phyloP scores from a whole-genome alignment of 2,888 invertebrate genomes.

The Acleris laterana region DNA sequence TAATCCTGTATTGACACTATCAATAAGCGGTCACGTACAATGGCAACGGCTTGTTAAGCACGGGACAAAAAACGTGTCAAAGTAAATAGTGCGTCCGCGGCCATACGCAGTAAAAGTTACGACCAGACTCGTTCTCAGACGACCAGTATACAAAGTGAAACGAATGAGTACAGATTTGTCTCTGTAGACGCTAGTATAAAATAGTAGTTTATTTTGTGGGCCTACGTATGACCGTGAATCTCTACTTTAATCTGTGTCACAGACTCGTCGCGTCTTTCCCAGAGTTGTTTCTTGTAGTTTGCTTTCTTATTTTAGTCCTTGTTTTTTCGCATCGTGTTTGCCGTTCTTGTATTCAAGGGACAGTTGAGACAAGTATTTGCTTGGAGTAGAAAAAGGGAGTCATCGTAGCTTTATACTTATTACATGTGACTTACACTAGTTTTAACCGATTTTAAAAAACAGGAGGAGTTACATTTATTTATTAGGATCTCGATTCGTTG shows the following conservation, averaged over 20 bases:
- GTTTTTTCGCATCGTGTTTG: slow-evolving; percentile 57
- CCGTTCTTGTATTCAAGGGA: slow-evolving; percentile 52
- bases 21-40: slow-evolving; percentile 68
- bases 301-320: slow-evolving; percentile 68
- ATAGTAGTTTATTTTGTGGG: slow-evolving; percentile 37
- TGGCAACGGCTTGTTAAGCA: slow-evolving; percentile 72
- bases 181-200: slow-evolving; percentile 40
- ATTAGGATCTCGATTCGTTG: too few species aligned
- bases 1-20: slow-evolving; percentile 76
- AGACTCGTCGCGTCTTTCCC: slow-evolving; percentile 53
- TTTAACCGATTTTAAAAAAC: not conserved
- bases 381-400: slow-evolving; percentile 69
- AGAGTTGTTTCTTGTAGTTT: slow-evolving; percentile 59
- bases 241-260: slow-evolving; percentile 59
- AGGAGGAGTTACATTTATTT: too few species aligned
- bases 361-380: slow-evolving; percentile 44
- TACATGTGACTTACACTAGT: not conserved
- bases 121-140: slow-evolving; percentile 30
- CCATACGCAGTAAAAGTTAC: slow-evolving; percentile 55
- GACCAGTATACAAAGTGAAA: slow-evolving; percentile 38
- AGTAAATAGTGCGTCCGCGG: slow-evolving; percentile 64
- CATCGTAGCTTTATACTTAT: slow-evolving; percentile 24
- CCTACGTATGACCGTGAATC: slow-evolving; percentile 55
- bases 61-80: slow-evolving; percentile 76
- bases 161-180: slow-evolving; percentile 36